Evolutionary conservation across 1,140 invertebrate genomes (phyloP).

Genomic region (Tribolium madens): DNA sequence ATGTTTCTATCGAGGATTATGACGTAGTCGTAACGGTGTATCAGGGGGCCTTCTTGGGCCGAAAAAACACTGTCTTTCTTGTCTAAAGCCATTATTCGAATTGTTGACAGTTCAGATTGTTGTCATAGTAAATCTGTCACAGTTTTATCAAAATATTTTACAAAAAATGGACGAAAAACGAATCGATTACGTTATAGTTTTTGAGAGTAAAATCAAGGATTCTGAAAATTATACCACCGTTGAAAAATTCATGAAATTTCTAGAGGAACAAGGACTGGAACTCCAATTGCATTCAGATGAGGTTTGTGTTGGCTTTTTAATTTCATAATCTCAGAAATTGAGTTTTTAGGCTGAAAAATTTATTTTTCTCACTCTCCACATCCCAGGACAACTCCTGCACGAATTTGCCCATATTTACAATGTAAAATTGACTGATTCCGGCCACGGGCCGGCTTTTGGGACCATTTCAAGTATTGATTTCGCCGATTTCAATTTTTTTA

Average conservation of each 20-base stretch:
- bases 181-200: not conserved
- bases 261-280: not conserved
- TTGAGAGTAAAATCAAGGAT: not conserved
- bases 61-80: no score
- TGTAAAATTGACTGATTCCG: not conserved
- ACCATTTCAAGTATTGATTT: not conserved
- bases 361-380: not conserved
- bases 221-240: not conserved
- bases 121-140: no score
- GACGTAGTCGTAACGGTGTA: not conserved
- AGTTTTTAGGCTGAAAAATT: not conserved
- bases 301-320: no score
- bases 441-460: not conserved
- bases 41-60: no score
- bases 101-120: no score
- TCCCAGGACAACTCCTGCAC: not conserved
- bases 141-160: not conserved
- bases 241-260: not conserved
- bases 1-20: not conserved
- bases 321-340: no score
- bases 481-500: not conserved
- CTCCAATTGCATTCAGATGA: not conserved
- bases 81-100: not conserved
- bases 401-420: not conserved
- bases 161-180: not conserved